phyloP scores from a whole-genome alignment of 2,888 invertebrate genomes.

The Beris morrisii region DNA sequence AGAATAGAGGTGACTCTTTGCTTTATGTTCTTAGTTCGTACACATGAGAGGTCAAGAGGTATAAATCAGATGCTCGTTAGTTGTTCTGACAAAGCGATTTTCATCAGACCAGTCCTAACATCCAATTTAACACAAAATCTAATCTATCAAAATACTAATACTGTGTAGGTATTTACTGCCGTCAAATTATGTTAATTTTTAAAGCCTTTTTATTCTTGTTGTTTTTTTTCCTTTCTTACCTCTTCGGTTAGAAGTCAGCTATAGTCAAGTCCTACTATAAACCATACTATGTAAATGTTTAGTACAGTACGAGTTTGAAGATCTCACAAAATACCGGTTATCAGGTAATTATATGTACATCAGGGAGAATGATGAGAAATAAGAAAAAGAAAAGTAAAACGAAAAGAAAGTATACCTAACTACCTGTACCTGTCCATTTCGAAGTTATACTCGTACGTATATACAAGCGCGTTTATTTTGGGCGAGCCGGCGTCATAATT shows the following conservation, averaged over 20 bases:
- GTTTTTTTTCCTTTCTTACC: too few relatives aligned
- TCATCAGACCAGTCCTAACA: slow-evolving; percentile 21
- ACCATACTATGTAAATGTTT: not conserved
- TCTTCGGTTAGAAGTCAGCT: not conserved
- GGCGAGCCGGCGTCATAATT: slow-evolving; percentile 12
- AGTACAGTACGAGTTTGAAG: not conserved
- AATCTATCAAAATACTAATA: slow-evolving; percentile 20
- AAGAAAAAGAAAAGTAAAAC: too few relatives aligned
- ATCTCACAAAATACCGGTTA: not conserved
- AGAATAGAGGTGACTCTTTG: too few relatives aligned
- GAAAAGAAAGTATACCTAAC: too few relatives aligned
- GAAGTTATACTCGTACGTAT: too few relatives aligned
- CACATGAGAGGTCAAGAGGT: slow-evolving; percentile 13
- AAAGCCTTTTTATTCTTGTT: not conserved
- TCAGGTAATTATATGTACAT: not conserved
- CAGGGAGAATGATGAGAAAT: too few relatives aligned
- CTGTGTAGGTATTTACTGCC: slow-evolving; percentile 18
- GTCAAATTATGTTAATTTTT: slow-evolving; percentile 23
- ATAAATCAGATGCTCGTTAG: slow-evolving; percentile 21
- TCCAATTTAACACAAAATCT: slow-evolving; percentile 13
- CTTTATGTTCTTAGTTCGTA: not conserved
- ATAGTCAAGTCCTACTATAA: not conserved
- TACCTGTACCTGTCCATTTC: too few relatives aligned
- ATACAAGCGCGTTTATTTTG: not conserved
- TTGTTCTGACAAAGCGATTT: slow-evolving; percentile 22